Evolutionary conservation across 64 coral and sea anemone genomes (phyloP).

Genomic region (Stichodactyla helianthus): DNA sequence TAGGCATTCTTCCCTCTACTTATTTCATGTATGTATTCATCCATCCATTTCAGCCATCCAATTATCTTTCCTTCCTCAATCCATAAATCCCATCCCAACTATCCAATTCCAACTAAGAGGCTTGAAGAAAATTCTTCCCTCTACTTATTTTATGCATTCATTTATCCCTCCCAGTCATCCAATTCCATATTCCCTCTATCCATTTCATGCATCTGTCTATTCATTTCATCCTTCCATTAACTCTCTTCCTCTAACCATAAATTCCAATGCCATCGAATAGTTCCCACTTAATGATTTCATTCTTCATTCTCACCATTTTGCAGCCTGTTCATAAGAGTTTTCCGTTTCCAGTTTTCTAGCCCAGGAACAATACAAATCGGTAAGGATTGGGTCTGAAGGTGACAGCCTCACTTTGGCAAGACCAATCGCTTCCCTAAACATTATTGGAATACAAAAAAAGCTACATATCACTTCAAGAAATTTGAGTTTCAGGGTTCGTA

Average conservation of each 20-base stretch:
- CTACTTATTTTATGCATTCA: not conserved
- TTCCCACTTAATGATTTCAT: not conserved
- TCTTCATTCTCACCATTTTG: conserved; percentile 73
- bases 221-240: too few relatives aligned
- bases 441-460: not conserved
- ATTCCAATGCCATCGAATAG: too few relatives aligned
- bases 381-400: conserved; percentile 73
- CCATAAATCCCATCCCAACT: too few relatives aligned
- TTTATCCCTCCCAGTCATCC: not conserved
- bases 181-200: not conserved
- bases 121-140: too few relatives aligned
- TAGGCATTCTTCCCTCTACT: too few relatives aligned
- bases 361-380: conserved; percentile 78
- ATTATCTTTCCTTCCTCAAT: too few relatives aligned
- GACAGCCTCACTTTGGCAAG: conserved; percentile 91
- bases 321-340: conserved; percentile 76
- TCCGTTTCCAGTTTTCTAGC: conserved; percentile 91
- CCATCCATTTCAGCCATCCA: too few relatives aligned
- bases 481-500: not conserved
- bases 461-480: not conserved
- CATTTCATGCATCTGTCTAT: too few relatives aligned
- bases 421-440: conserved; percentile 79
- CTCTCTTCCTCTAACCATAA: too few relatives aligned
- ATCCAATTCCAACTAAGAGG: too few relatives aligned
- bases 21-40: too few relatives aligned